Evolutionary conservation across 2,113 vertebrate species (phyloP).

Genomic region (Myodes glareolus): DNA sequence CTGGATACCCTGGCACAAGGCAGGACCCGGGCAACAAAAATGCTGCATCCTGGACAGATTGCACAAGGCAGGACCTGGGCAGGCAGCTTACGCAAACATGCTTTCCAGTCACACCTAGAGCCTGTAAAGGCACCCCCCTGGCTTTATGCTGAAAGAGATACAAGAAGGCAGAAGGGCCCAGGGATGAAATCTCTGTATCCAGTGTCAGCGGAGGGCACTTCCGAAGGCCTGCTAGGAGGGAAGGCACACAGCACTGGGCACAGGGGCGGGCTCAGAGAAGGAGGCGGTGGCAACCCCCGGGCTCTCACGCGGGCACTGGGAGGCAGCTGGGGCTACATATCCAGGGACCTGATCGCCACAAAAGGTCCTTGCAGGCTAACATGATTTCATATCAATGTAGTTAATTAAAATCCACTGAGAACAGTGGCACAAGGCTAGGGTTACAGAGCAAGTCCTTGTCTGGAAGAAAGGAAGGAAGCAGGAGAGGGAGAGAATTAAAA

Average conservation of each 20-base stretch:
- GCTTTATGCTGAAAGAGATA: constrained; percentile 37
- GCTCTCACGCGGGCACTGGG: not conserved
- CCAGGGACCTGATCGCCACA: not conserved
- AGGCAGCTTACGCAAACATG: not conserved
- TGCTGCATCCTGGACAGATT: not conserved
- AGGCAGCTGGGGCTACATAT: not conserved
- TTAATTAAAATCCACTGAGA: not conserved
- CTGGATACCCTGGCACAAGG: not conserved
- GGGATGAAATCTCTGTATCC: constrained; percentile 68
- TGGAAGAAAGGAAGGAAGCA: not conserved
- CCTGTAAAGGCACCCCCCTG: not conserved
- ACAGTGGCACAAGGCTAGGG: not conserved
- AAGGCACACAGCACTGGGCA: fast-evolving
- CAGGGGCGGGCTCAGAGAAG: fast-evolving
- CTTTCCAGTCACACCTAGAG: constrained; percentile 48
- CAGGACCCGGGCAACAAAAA: not conserved
- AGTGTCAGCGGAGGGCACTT: not conserved
- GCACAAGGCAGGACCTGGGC: not conserved
- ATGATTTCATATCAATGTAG: not conserved
- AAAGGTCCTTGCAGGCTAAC: not conserved
- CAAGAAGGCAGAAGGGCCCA: constrained; percentile 21
- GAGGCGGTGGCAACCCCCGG: fast-evolving
- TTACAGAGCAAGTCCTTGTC: not conserved
- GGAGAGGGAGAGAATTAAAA: no score
- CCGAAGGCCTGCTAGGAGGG: not conserved